Evolutionary conservation across 2,113 vertebrate genomes (phyloP), one percentile per base, ranked within the genome.

Genomic region (Petroica traversi): DNA sequence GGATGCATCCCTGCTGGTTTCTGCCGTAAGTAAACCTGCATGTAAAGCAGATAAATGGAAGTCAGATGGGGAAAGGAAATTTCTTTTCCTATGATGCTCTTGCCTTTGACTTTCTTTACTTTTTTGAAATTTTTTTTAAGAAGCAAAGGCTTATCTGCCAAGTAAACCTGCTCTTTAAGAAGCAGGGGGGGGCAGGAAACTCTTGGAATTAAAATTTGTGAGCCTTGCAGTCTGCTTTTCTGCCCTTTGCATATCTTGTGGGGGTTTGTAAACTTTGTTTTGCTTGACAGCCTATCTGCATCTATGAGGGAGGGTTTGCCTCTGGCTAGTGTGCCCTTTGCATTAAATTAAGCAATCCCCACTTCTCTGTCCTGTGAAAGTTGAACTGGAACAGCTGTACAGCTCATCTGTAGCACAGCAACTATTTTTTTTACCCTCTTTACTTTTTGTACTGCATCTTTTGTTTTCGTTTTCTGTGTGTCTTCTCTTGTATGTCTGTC

Each of bases 1-100:
- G 36, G 73, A 78, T 76, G 74, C 73, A 34, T 57, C 54, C 41
- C 28, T 73, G 22, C 55, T 84, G 74, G 87, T 88, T 38, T 79
- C 46, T 45, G 22, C 91, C 81, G 96, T 92, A 92, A 94, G 86
- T 92, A 97, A 96, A 85, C 88, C 38, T 57, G n/a, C 13, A 4
- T 4, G 1, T 79, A 79, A 71, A 92, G 57, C 59, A 83, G 62
- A 92, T 91, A 93, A 95, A 81, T 46, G 19, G 64, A 78, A 90
- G 58, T 69, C 80, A 54, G 57, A 86, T 92, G 62, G 88, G 25
- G 41, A 28, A n/a, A 34, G 54, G 66, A 95, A 84, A 89, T 73
- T 85, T 91, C n/a, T 91, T 69, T 84, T 72, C 41, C 45, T 93
- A 15, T 86, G 43, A 51, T 41, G 43, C 69, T 41, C 52, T 19